Percentiles rank a stretch among this genome's conserved stretches.
Evolutionary conservation across 2,797 vertebrate species (phyloP).

Genomic region (Hemitrygon akajei): DNA sequence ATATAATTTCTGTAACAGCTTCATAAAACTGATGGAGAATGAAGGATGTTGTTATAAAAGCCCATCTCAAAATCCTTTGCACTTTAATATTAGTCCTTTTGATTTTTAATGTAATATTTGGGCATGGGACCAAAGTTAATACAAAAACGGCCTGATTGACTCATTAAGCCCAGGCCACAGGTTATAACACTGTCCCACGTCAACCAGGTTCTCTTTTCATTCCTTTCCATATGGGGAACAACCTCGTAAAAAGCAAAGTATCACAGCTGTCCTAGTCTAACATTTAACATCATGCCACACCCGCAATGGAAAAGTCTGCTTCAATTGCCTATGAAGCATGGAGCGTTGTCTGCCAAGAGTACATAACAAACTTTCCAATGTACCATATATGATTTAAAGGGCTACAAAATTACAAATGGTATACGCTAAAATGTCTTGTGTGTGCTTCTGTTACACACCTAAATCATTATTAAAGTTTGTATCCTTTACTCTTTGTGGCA

Average conservation of each 20-base stretch:
- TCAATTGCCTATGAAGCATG: not conserved
- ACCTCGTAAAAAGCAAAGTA: not conserved
- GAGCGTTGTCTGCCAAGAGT: not conserved
- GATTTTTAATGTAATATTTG: not conserved
- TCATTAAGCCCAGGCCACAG: not conserved
- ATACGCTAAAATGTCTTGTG: not conserved
- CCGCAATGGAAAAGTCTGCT: slow-evolving; percentile 8
- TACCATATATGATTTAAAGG: not conserved
- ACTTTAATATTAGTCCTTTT: not conserved
- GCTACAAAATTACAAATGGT: not conserved
- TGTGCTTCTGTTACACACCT: not conserved
- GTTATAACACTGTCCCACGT: not conserved
- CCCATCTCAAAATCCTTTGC: not conserved
- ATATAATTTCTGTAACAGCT: slow-evolving; percentile 71
- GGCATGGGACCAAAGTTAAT: not conserved
- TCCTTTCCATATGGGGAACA: not conserved
- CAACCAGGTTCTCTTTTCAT: not conserved
- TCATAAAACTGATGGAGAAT: slow-evolving; percentile 26
- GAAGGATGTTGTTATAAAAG: not conserved
- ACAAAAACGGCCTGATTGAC: not conserved
- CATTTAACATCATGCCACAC: not conserved
- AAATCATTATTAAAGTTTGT: not conserved
- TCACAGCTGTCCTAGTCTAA: not conserved
- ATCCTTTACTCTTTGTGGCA: not conserved
- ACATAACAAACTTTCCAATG: not conserved